These are phyloP conservation scores for Girardia tigrina DNA, from an alignment of 2,888 invertebrate species.

Conservation along the genomic window DNA sequence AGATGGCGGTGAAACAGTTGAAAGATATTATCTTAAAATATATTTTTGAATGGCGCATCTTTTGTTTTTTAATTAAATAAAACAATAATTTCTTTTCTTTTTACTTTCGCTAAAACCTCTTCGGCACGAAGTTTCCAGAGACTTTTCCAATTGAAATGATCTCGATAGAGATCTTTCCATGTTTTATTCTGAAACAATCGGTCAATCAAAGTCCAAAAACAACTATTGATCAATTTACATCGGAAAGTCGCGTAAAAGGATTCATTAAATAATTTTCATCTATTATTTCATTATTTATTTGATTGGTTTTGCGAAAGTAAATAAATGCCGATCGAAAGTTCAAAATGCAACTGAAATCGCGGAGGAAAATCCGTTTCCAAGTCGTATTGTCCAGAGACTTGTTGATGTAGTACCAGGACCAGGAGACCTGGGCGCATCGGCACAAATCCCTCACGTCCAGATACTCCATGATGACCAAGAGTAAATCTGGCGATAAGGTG, in stretches of 20 bases:
- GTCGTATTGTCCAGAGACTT: background rate
- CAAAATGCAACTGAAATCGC: background rate
- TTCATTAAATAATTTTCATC: constrained; percentile 8
- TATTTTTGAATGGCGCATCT: too few species aligned
- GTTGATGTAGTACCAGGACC: background rate
- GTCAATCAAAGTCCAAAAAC: background rate
- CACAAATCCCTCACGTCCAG: constrained; percentile 20
- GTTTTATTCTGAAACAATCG: constrained; percentile 8
- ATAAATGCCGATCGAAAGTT: background rate
- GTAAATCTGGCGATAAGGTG: background rate
- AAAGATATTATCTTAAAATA: too few species aligned
- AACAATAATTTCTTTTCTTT: too few species aligned
- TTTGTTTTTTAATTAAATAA: too few species aligned
- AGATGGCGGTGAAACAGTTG: too few species aligned
- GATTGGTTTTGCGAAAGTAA: background rate
- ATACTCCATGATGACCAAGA: constrained; percentile 16
- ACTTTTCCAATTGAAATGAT: constrained; percentile 24
- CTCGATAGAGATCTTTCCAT: constrained; percentile 28
- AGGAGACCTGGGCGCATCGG: constrained; percentile 4
- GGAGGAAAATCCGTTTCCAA: background rate
- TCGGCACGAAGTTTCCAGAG: constrained; percentile 26
- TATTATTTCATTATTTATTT: background rate
- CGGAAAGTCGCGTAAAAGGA: background rate
- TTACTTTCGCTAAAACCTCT: background rate
- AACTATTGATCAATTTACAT: constrained; percentile 12